Conservation (phyloP, 2,888 invertebrate species). For the Melanargia galathea region DNA sequence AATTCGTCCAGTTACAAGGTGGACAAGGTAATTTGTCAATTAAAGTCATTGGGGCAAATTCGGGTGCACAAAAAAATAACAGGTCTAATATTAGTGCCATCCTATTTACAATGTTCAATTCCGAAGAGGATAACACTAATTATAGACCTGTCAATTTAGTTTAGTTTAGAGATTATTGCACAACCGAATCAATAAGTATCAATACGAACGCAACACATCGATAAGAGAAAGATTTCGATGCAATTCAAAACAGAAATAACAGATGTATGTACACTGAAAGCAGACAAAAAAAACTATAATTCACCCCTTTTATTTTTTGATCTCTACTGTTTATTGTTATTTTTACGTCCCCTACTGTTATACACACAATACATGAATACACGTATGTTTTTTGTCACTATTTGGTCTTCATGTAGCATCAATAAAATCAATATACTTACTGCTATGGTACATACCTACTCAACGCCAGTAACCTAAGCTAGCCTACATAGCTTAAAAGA, state of each 20-base stretch:
- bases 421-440: not conserved
- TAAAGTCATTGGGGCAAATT: not conserved
- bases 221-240: not conserved
- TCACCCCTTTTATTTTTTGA: conserved; percentile 68
- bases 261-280: not conserved
- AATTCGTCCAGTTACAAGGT: not conserved
- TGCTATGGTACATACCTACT: too few species aligned
- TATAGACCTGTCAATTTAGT: too few species aligned
- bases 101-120: too few species aligned
- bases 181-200: too few species aligned
- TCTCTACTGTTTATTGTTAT: conserved; percentile 65
- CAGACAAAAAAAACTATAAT: conserved; percentile 53
- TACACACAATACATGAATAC: conserved; percentile 50
- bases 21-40: not conserved
- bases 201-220: not conserved
- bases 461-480: too few species aligned
- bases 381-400: conserved; percentile 48
- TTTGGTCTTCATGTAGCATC: conserved; percentile 28
- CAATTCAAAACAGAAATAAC: not conserved
- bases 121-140: too few species aligned
- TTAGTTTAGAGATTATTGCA: too few species aligned
- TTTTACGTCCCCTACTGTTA: conserved; percentile 56
- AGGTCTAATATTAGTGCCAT: too few species aligned
- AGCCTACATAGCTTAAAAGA: too few species aligned
- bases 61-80: not conserved